These are phyloP conservation scores for Clistopyga incitator DNA, from an alignment of 2,888 invertebrate species.

Conservation along the genomic window DNA sequence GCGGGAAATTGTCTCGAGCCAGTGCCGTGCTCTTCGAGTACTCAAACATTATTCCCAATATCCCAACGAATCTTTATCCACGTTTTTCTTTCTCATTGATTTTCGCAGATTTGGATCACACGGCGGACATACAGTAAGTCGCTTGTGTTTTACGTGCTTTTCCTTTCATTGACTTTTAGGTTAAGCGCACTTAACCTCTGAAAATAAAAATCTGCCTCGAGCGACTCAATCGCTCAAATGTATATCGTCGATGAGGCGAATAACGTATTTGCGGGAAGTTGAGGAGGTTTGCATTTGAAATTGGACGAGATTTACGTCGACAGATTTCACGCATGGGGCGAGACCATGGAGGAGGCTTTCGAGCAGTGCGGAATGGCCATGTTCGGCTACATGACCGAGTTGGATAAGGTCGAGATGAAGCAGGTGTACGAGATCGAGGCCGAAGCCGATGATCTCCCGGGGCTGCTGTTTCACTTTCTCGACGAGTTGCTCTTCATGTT, in stretches of 20 bases:
- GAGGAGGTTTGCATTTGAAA: constrained; percentile 1
- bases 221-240: neutral
- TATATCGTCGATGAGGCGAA: neutral
- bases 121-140: constrained; percentile 99
- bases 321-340: constrained; percentile 97
- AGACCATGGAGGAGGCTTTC: constrained; percentile 93
- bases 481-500: constrained; percentile 98
- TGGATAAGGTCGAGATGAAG: constrained; percentile 92
- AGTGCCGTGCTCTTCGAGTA: constrained; percentile 56
- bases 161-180: constrained; percentile 39
- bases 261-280: constrained; percentile 28
- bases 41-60: neutral
- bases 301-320: constrained; percentile 9
- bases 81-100: constrained; percentile 37
- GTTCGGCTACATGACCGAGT: constrained; percentile 99
- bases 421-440: constrained; percentile 94
- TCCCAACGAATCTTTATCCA: constrained; percentile 2
- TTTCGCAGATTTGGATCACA: constrained; percentile 95
- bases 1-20: constrained; percentile 54
- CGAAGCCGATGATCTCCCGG: constrained; percentile 94
- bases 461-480: constrained; percentile 95
- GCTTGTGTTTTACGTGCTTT: constrained; percentile 1
- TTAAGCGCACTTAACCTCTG: constrained; percentile 60
- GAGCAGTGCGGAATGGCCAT: constrained; percentile 98
- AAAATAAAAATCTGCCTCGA: neutral